Percentiles rank a stretch among this genome's conserved stretches.
phyloP scores from a whole-genome alignment of 1,140 invertebrate genomes.

The Papilio xuthus region DNA sequence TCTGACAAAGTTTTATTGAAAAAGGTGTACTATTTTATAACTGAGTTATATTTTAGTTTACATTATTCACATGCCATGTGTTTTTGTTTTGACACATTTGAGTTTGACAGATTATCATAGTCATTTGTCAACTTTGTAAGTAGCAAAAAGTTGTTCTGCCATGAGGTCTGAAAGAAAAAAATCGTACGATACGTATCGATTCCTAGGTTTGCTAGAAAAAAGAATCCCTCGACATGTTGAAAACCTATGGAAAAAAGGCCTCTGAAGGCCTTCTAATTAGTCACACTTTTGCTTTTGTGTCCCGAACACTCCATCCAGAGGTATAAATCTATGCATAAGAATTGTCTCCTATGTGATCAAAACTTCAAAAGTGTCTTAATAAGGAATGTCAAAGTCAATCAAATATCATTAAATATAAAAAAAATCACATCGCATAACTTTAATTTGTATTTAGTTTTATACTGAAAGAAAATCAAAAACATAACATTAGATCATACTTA shows the following conservation, averaged over 20 bases:
- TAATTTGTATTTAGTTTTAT: neutral
- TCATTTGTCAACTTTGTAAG: neutral
- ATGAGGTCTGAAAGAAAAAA: too few relatives aligned
- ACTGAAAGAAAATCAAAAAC: slow-evolving; percentile 6
- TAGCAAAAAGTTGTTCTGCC: too few relatives aligned
- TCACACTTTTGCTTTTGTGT: too few relatives aligned
- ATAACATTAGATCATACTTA: slow-evolving; percentile 11
- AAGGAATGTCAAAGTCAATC: slow-evolving; percentile 21
- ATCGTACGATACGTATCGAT: too few relatives aligned
- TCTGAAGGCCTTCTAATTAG: too few relatives aligned
- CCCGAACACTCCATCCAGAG: too few relatives aligned
- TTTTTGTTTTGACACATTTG: slow-evolving; percentile 23
- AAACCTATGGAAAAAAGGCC: too few relatives aligned
- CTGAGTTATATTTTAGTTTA: neutral
- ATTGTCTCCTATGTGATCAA: too few relatives aligned
- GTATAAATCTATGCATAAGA: too few relatives aligned
- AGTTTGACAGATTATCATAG: neutral
- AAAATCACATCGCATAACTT: neutral
- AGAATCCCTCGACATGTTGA: too few relatives aligned
- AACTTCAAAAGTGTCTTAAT: neutral
- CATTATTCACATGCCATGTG: slow-evolving; percentile 7
- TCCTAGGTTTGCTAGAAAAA: too few relatives aligned
- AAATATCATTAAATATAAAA: neutral
- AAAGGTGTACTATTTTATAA: neutral
- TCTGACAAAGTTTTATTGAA: neutral